Evolutionary conservation across 2,113 vertebrate species (phyloP).

Genomic region (Macaca fascicularis): T2T-MFA8v1.1 NC_088391.1:68913501-68914000

Average conservation of each 20-base stretch:
- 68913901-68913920: constrained; percentile 94
- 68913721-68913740: constrained; percentile 26
- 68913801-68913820: constrained; percentile 61
- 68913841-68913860: constrained; percentile 71
- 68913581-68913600: constrained; percentile 44
- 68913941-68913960: constrained; percentile 93
- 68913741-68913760: constrained; percentile 39
- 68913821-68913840: constrained; percentile 55
- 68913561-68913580: constrained; percentile 72
- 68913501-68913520: constrained; percentile 56
- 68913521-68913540: constrained; percentile 72
- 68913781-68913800: constrained; percentile 71
- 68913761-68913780: constrained; percentile 36
- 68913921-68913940: constrained; percentile 93
- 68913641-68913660: constrained; percentile 83
- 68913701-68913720: constrained; percentile 27
- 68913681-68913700: constrained; percentile 53
- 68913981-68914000: constrained; percentile 87
- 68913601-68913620: constrained; percentile 58
- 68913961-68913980: constrained; percentile 89
- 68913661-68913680: constrained; percentile 75
- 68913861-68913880: constrained; percentile 36
- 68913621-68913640: constrained; percentile 78
- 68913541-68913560: constrained; percentile 57
- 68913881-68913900: constrained; percentile 89